Evolutionary conservation across 2,888 invertebrate species (phyloP).

Genomic region (Cheilosia pagana): DNA sequence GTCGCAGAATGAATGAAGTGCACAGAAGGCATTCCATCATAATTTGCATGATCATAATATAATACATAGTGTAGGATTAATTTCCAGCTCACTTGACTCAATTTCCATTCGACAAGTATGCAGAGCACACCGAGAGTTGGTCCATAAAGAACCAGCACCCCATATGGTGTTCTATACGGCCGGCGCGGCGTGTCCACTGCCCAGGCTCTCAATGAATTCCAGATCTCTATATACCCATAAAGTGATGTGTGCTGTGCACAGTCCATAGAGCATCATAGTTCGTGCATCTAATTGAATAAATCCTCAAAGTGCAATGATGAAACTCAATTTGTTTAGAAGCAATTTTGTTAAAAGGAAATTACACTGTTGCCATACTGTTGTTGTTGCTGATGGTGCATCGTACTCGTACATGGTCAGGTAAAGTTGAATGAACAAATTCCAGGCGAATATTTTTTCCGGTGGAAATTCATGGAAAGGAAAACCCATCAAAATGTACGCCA

Average conservation of each 20-base stretch:
- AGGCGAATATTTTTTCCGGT: too few species aligned
- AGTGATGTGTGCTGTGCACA: constrained; percentile 27
- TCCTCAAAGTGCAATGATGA: constrained; percentile 61
- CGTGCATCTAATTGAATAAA: constrained; percentile 61
- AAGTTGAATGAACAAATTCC: too few species aligned
- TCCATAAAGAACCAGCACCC: constrained; percentile 21
- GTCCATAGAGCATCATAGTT: constrained; percentile 44
- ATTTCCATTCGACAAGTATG: constrained; percentile 55
- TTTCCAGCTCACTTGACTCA: constrained; percentile 74
- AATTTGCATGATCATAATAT: constrained; percentile 64
- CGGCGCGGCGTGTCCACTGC: neutral
- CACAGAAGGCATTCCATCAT: constrained; percentile 61
- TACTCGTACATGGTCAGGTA: neutral
- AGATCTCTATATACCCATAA: constrained; percentile 37
- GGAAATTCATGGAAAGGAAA: too few species aligned
- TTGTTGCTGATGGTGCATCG: neutral
- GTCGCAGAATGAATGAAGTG: constrained; percentile 54
- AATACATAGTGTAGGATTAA: constrained; percentile 64
- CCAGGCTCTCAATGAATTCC: constrained; percentile 27
- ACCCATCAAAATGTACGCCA: too few species aligned
- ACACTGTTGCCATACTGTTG: constrained; percentile 23
- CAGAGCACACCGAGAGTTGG: neutral
- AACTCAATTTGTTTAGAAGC: constrained; percentile 70
- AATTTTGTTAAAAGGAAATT: constrained; percentile 65
- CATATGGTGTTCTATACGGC: constrained; percentile 24